A percentile compares a stretch with the other conserved stretches of the same genome.
phyloP scores from a whole-genome alignment of 2,888 invertebrate genomes.

The Aphidius colemani region DNA sequence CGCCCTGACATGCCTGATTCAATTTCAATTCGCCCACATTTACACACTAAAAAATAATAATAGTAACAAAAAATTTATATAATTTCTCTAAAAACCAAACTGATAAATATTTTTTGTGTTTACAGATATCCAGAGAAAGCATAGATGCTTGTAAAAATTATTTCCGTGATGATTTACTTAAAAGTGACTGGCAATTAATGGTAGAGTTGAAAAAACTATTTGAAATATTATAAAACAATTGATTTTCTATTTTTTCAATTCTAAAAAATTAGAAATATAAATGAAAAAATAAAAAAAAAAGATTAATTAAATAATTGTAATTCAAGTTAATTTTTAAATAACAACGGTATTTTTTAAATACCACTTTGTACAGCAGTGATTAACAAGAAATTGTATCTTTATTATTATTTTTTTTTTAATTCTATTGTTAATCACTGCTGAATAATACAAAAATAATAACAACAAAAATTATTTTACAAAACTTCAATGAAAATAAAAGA shows the following conservation, averaged over 20 bases:
- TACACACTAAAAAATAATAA: not conserved
- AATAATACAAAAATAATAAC: no score
- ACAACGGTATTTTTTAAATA: not conserved
- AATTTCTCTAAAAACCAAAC: no score
- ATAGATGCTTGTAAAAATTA: conserved; percentile 99
- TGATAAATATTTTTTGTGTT: not conserved
- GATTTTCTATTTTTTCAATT: not conserved
- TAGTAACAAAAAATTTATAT: no score
- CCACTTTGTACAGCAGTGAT: no score
- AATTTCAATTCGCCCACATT: conserved; percentile 1
- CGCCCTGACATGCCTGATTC: not conserved
- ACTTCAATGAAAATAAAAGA: no score
- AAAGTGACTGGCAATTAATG: conserved; percentile 98
- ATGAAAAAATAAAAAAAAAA: conserved; percentile 4
- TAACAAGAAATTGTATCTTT: no score
- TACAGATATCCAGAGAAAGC: conserved; percentile 94
- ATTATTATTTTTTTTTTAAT: no score
- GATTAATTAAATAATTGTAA: not conserved
- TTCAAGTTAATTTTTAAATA: not conserved
- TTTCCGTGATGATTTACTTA: conserved; percentile 96
- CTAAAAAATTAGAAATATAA: not conserved
- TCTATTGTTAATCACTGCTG: no score
- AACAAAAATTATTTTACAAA: no score
- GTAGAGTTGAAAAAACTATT: conserved; percentile 97
- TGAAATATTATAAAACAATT: conserved; percentile 79